Evolutionary conservation across 1,140 invertebrate species (phyloP), one percentile per base, ranked within the genome.

Genomic region (Euglossa dilemma): DNA sequence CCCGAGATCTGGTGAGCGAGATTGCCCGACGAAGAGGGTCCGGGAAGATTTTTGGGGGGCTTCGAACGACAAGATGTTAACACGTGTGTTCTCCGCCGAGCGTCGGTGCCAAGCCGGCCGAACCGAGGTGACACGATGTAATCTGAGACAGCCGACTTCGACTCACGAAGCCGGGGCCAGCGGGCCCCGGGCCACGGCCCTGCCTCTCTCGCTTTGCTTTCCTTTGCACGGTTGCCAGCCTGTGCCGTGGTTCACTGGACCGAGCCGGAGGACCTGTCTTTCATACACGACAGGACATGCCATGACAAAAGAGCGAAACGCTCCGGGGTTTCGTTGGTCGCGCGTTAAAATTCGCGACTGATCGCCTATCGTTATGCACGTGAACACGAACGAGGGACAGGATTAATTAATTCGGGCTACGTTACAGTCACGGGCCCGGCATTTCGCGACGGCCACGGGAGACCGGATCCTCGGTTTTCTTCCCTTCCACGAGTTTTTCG

Each of bases 21-120:
- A 85, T 74, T 64, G 80, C 66, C 67, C 61, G 78, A 67, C 77
- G 75, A 70, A 61, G 67, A 69, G 63, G 79, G 83, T 52, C 78
- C 71, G 47, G 50, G 69, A 85, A 61, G 75, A 80, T 76, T 88
- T 73, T 76, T 45, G 28, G 56, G 79, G 76, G 86, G 85, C 84
- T 89, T 90, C 80, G 90, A 89, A 85, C 90, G 90, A 93, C 92
- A 92, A 92, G 87, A 90, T 92, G 91, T 93, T 93, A 92, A 93
- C 91, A 93, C 87, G 87, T 87, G 90, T 92, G 91, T 90, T 87
- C 88, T 86, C 59, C 72, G 52, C 50, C 75, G 83, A 79, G 80
- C 84, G 77, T 89, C 87, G 86, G 88, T 87, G 85, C 79, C 88
- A 85, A 78, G 43, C 82, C 69, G 75, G 76, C 47, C 87, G 81